Evolutionary conservation across 2,113 vertebrate genomes (phyloP), one percentile per base, ranked within the genome.

Genomic region (Zosterops japonicus): DNA sequence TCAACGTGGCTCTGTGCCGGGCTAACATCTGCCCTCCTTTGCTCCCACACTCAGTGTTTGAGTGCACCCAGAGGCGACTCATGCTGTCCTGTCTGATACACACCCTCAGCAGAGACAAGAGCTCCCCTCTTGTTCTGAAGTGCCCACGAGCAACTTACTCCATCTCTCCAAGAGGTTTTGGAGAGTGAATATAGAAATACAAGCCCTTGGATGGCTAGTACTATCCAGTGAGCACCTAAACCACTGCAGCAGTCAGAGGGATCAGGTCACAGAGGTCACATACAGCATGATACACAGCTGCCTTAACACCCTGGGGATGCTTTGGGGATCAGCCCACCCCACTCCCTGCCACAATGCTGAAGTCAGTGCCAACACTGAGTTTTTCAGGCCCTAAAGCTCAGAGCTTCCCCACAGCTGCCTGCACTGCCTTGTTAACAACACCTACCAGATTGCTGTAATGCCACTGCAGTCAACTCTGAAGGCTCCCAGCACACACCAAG

Each of bases 391-490:
- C 12, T 12, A 12, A 64, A 17, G 27, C 36, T 44, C 64, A 6
- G 68, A 67, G 64, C 35, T 74, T 50, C 68, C 36, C 42, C n/a
- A 14, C 1, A 7, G 2, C 63, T n/a, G 33, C 7, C 44, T 5
- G 33, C 3, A 2, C 27, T 29, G 33, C 28, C 25, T 64, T 4
- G 8, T 29, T 50, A 56, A 28, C 41, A n/a, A 16, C 44, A 56
- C 35, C 60, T 8, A 6, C 4, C 14, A 42, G 24, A 5, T 4
- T 14, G 35, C 11, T 42, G 33, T 11, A 68, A 77, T 9, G 2
- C 50, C 4, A 2, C 72, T 21, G 33, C 4, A 5, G 31, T 15
- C 5, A 5, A 5, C 35, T 49, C 44, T 0, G 0, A 35, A 39
- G 55, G 9, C 41, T 75, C 39, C 29, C 65, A 71, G 76, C 49